These are phyloP conservation scores for Oncopodura yosiiana DNA, from an alignment of 1,140 invertebrate genomes.

Conservation along the genomic window DNA sequence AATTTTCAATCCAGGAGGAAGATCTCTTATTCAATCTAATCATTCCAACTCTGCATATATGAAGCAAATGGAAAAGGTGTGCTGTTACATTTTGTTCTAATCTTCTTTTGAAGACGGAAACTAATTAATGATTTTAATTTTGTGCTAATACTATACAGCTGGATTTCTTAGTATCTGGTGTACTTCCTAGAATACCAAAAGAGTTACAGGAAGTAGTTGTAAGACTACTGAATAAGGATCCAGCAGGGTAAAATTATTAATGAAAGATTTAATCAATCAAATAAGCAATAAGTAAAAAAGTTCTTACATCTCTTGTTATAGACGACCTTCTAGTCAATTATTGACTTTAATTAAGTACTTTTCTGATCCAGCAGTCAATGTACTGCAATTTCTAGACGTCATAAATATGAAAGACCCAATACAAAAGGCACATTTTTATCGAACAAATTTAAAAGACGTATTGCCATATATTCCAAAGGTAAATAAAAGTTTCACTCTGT, in stretches of 20 bases:
- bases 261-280: too few species aligned
- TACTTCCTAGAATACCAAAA: conserved; percentile 22
- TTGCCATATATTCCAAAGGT: conserved; percentile 83
- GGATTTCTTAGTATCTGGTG: conserved; percentile 7
- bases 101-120: background rate
- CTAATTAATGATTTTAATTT: background rate
- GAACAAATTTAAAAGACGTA: conserved; percentile 69
- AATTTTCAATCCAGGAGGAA: conserved; percentile 81
- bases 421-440: conserved; percentile 82
- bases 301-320: too few species aligned
- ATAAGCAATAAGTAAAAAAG: too few species aligned
- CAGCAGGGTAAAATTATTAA: too few species aligned
- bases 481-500: conserved; percentile 38
- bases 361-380: conserved; percentile 26
- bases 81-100: conserved; percentile 38
- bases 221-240: conserved; percentile 25
- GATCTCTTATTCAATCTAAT: conserved; percentile 74
- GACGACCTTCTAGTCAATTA: conserved; percentile 30
- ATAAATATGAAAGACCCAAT: conserved; percentile 82
- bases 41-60: conserved; percentile 75
- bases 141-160: conserved; percentile 1
- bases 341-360: conserved; percentile 34
- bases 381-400: conserved; percentile 62
- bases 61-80: conserved; percentile 83
- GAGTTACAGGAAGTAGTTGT: conserved; percentile 29